Evolutionary conservation across 1,140 invertebrate species (phyloP).

Genomic region (Dolichoris vasculosae): DNA sequence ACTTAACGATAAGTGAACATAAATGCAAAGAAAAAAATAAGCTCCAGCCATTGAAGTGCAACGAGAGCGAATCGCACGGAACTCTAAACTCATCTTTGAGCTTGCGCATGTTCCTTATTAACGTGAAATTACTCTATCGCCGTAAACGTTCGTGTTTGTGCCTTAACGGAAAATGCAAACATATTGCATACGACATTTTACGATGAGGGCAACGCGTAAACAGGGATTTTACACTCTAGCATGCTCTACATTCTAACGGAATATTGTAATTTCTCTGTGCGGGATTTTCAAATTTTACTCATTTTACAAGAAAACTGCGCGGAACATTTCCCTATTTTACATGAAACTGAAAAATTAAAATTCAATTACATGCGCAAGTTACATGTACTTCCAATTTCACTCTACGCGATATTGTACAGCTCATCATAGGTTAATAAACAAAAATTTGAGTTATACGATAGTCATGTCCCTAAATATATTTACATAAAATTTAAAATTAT

Average conservation of each 20-base stretch:
- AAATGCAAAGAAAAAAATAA: slow-evolving; percentile 50
- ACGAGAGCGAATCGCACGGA: not conserved
- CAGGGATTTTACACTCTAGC: too few relatives aligned
- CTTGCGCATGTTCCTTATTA: slow-evolving; percentile 20
- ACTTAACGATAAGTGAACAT: not conserved
- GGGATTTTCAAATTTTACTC: not conserved
- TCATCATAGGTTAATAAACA: too few relatives aligned
- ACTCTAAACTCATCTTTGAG: not conserved
- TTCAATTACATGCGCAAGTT: not conserved
- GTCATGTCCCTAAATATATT: too few relatives aligned
- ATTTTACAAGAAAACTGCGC: not conserved
- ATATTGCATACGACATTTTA: slow-evolving; percentile 12
- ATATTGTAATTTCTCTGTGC: not conserved
- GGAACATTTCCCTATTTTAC: not conserved
- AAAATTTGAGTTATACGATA: too few relatives aligned
- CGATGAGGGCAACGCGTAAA: not conserved
- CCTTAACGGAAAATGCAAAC: not conserved
- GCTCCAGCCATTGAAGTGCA: too few relatives aligned
- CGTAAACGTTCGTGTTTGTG: slow-evolving; percentile 26
- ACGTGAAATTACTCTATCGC: slow-evolving; percentile 1
- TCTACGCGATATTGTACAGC: too few relatives aligned
- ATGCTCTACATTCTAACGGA: not conserved
- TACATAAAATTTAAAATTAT: too few relatives aligned
- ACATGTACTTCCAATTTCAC: too few relatives aligned
- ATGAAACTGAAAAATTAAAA: not conserved